These are phyloP conservation scores for Perodicticus potto DNA, from an alignment of 2,797 vertebrate species.

Conservation along the genomic window DNA sequence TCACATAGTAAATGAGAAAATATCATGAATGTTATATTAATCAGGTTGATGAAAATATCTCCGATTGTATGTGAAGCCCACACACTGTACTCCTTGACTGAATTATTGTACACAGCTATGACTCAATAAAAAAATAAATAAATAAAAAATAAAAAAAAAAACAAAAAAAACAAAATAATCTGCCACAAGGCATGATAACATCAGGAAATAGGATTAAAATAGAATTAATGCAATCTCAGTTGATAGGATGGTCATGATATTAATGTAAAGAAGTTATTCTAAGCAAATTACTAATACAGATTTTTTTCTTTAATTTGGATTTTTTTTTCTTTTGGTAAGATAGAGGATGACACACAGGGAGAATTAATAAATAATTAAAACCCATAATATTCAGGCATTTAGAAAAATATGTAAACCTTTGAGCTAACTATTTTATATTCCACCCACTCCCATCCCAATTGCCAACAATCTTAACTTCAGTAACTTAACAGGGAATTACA, in stretches of 20 bases:
- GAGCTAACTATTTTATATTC: neutral
- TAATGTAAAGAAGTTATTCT: neutral
- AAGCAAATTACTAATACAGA: neutral
- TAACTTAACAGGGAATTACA: neutral
- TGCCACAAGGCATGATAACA: constrained; percentile 23
- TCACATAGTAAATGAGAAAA: too few relatives aligned
- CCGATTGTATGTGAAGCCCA: too few relatives aligned
- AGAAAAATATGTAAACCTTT: constrained; percentile 24
- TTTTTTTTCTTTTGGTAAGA: neutral
- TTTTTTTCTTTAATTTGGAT: neutral
- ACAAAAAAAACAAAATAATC: too few relatives aligned
- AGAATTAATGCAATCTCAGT: neutral
- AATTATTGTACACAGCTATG: too few relatives aligned
- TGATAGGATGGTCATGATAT: neutral
- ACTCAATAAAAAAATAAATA: too few relatives aligned
- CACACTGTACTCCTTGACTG: too few relatives aligned
- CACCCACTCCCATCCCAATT: neutral
- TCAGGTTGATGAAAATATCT: too few relatives aligned
- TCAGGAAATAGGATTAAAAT: constrained; percentile 51
- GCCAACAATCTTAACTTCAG: neutral
- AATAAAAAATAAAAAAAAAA: too few relatives aligned
- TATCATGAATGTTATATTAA: too few relatives aligned
- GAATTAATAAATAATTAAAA: constrained; percentile 34
- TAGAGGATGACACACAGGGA: neutral
- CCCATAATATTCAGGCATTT: neutral